phyloP scores from a whole-genome alignment of 2,888 invertebrate species.

The Zootermopsis nevadensis region DNA sequence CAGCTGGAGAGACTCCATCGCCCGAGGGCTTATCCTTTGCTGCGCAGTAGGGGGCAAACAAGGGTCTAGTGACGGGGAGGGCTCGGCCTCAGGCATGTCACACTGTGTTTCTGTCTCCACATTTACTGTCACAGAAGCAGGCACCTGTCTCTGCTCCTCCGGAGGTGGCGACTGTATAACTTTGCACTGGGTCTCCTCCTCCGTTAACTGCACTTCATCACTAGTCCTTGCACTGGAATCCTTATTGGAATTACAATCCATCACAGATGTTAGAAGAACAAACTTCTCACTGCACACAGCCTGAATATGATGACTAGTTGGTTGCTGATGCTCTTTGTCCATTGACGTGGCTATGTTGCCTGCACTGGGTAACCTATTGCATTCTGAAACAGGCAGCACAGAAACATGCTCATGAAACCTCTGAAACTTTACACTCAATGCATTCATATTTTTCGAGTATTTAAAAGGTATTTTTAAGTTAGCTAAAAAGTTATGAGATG shows the following conservation, averaged over 20 bases:
- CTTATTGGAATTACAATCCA: constrained; percentile 33
- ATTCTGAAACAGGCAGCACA: constrained; percentile 33
- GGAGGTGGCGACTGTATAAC: not conserved
- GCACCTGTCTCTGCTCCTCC: not conserved
- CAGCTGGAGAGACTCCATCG: constrained; percentile 64
- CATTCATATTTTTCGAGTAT: no score
- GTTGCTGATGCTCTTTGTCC: constrained; percentile 5
- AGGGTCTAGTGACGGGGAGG: not conserved
- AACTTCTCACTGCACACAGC: constrained; percentile 38
- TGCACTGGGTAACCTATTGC: constrained; percentile 42
- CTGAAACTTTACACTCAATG: no score
- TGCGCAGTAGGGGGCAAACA: constrained; percentile 8
- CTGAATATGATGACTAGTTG: constrained; percentile 45
- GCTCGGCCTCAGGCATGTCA: constrained; percentile 40
- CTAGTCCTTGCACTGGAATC: constrained; percentile 38
- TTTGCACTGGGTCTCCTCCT: not conserved
- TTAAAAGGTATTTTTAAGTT: no score
- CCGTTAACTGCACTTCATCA: not conserved
- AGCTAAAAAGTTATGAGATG: no score
- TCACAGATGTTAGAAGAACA: constrained; percentile 47
- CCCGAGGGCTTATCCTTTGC: constrained; percentile 8
- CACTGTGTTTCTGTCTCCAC: constrained; percentile 48
- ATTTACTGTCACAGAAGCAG: not conserved
- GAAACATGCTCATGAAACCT: no score
- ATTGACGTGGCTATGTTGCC: not conserved